A percentile compares a stretch with the other conserved stretches of the same genome.
Conservation (phyloP, 2,888 invertebrate genomes). For the Marronus borbonicus region DNA sequence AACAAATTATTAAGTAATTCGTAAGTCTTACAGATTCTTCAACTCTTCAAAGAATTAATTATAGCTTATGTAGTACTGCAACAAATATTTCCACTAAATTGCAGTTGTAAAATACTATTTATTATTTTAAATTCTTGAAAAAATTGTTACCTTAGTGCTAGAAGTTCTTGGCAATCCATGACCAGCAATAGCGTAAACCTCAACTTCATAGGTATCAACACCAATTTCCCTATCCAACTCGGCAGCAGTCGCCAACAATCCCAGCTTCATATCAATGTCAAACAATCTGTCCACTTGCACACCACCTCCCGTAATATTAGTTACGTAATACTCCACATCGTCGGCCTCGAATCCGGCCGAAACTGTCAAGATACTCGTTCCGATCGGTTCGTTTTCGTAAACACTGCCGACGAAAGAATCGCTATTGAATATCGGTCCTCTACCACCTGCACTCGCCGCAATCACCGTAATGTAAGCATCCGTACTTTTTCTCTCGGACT, state of each 20-base stretch:
- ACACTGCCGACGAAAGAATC: conserved; percentile 84
- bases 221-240: conserved; percentile 89
- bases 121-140: not conserved
- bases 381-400: conserved; percentile 90
- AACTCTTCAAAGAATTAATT: no score
- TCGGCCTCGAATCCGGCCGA: conserved; percentile 79
- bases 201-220: conserved; percentile 86
- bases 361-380: conserved; percentile 88
- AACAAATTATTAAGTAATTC: no score
- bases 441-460: conserved; percentile 75
- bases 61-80: no score
- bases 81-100: no score
- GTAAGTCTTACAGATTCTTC: no score
- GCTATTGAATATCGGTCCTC: conserved; percentile 76
- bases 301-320: conserved; percentile 84
- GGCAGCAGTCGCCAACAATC: conserved; percentile 89
- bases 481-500: conserved; percentile 88
- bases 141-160: conserved; percentile 84
- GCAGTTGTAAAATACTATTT: no score
- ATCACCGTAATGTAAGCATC: conserved; percentile 91
- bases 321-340: conserved; percentile 91
- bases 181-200: conserved; percentile 87
- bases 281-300: conserved; percentile 90
- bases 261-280: conserved; percentile 90
- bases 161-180: conserved; percentile 82